Evolutionary conservation across 1,140 invertebrate genomes (phyloP).

Genomic region (Zaprionus capensis): DNA sequence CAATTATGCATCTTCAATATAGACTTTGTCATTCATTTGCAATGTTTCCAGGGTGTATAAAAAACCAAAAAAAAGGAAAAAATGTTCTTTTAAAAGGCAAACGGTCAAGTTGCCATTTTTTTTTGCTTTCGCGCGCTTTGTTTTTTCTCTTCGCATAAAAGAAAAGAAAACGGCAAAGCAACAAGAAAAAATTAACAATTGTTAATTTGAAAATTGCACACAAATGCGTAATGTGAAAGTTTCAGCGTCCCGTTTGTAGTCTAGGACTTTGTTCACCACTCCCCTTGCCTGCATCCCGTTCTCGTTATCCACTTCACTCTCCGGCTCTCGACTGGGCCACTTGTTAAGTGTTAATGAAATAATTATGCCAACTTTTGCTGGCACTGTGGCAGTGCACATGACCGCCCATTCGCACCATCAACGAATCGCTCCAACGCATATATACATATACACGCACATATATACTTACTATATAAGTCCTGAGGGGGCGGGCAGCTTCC

Average conservation of each 20-base stretch:
- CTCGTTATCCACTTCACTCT: background rate
- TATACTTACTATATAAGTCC: conserved; percentile 1
- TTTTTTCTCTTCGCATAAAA: conserved; percentile 58
- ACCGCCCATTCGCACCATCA: conserved; percentile 34
- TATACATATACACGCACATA: background rate
- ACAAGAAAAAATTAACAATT: conserved; percentile 78
- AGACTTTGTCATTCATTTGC: background rate
- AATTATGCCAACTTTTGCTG: conserved; percentile 78
- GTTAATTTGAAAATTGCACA: conserved; percentile 83
- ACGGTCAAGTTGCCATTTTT: conserved; percentile 69
- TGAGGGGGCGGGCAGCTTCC: conserved; percentile 20
- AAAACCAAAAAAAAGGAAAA: conserved; percentile 39
- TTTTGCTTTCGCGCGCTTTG: conserved; percentile 53
- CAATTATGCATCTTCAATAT: background rate
- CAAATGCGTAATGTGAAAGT: conserved; percentile 82
- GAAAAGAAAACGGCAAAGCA: conserved; percentile 40
- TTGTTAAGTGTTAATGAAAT: conserved; percentile 83
- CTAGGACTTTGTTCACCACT: conserved; percentile 1
- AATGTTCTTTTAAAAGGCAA: conserved; percentile 78
- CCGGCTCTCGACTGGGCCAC: conserved; percentile 54
- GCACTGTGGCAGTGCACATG: conserved; percentile 36
- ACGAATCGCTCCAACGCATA: conserved; percentile 13
- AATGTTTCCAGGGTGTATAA: background rate
- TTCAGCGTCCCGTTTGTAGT: conserved; percentile 51
- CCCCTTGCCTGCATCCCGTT: background rate